A percentile compares a stretch with the other conserved stretches of the same genome.
These are phyloP conservation scores for Tribolium castaneum DNA, from an alignment of 1,140 invertebrate genomes.

Conservation along the genomic window DNA sequence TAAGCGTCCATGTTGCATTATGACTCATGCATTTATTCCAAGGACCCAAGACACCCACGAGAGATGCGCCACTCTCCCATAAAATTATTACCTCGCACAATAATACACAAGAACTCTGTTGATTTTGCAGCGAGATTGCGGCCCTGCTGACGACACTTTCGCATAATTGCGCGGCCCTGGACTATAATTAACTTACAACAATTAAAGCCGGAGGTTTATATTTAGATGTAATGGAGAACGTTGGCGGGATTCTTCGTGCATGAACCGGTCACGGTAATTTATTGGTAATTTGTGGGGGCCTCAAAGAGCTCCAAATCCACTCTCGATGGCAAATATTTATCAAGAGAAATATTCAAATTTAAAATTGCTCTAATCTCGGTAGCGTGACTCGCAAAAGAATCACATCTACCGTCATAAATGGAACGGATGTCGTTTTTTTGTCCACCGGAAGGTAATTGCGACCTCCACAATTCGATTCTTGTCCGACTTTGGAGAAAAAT, in stretches of 20 bases:
- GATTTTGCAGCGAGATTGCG: constrained; percentile 6
- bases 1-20: constrained; percentile 33
- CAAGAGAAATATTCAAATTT: constrained; percentile 16
- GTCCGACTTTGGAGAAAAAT: not conserved
- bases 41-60: constrained; percentile 20
- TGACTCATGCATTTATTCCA: constrained; percentile 39
- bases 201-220: constrained; percentile 37
- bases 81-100: constrained; percentile 17
- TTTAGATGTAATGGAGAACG: constrained; percentile 36
- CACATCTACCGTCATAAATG: not conserved
- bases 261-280: constrained; percentile 31
- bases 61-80: constrained; percentile 17
- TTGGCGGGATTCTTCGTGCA: constrained; percentile 29
- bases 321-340: constrained; percentile 27
- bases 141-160: constrained; percentile 14
- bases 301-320: constrained; percentile 21
- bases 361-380: constrained; percentile 11
- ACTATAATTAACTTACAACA: constrained; percentile 41
- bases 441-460: not conserved
- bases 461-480: not conserved
- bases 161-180: constrained; percentile 34
- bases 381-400: constrained; percentile 16
- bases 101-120: constrained; percentile 1
- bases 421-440: not conserved
- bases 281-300: constrained; percentile 19